Conservation (phyloP, 2,888 invertebrate genomes). For the Tachina grossa region DNA sequence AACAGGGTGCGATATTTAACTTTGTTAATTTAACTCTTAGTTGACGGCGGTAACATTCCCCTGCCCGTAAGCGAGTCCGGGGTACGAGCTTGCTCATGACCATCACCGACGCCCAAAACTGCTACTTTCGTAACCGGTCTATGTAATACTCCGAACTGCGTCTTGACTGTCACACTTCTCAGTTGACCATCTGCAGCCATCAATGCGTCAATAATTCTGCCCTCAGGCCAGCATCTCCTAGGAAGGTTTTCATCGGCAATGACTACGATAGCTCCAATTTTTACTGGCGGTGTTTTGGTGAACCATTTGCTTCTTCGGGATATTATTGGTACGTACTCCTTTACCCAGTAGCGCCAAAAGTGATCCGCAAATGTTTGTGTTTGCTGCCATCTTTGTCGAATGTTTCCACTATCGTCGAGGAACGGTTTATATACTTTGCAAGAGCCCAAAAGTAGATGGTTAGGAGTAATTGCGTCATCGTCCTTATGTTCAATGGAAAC, state of each 20-base stretch:
- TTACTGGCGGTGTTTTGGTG: too few relatives aligned
- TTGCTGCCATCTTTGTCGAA: constrained; percentile 60
- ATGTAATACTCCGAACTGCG: constrained; percentile 23
- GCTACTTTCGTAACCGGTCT: constrained; percentile 33
- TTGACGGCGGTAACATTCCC: constrained; percentile 28
- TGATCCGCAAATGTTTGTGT: constrained; percentile 59
- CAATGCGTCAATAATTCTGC: not conserved
- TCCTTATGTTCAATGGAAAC: not conserved
- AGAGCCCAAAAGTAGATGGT: constrained; percentile 1
- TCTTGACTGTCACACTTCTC: constrained; percentile 37
- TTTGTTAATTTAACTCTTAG: not conserved
- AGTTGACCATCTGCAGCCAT: constrained; percentile 27
- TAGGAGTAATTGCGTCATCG: constrained; percentile 21
- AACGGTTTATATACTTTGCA: constrained; percentile 9
- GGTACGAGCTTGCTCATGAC: constrained; percentile 23
- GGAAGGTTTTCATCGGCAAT: constrained; percentile 48
- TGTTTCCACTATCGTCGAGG: constrained; percentile 7
- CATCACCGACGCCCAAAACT: constrained; percentile 14
- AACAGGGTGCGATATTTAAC: too few relatives aligned
- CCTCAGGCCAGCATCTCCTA: constrained; percentile 63
- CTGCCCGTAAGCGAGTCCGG: constrained; percentile 17
- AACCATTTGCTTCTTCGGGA: too few relatives aligned
- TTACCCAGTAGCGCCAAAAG: constrained; percentile 57
- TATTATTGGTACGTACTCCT: constrained; percentile 8
- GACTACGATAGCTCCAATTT: constrained; percentile 8